Evolutionary conservation across 2,113 vertebrate species (phyloP).

Genomic region (Boleophthalmus pectinirostris): DNA sequence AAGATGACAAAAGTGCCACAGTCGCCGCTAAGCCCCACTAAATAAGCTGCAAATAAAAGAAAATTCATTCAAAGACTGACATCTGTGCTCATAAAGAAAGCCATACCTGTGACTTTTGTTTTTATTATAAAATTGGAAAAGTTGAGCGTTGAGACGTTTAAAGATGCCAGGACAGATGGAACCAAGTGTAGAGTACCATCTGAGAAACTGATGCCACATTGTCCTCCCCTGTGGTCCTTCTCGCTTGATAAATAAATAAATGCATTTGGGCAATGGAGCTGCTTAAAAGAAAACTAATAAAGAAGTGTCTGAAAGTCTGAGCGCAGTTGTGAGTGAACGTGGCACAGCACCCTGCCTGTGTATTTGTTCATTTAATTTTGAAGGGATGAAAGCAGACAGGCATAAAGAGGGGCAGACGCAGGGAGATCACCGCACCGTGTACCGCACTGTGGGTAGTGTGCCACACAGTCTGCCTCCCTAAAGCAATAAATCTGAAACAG

Average conservation of each 20-base stretch:
- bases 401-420: slow-evolving; percentile 75
- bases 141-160: slow-evolving; percentile 45
- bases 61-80: slow-evolving; percentile 58
- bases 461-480: slow-evolving; percentile 77
- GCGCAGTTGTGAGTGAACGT: slow-evolving; percentile 53
- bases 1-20: slow-evolving; percentile 52
- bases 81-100: slow-evolving; percentile 55
- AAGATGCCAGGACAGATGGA: slow-evolving; percentile 67
- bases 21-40: slow-evolving; percentile 43
- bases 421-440: slow-evolving; percentile 72
- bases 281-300: slow-evolving; percentile 62
- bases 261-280: slow-evolving; percentile 34
- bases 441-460: slow-evolving; percentile 67
- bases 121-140: slow-evolving; percentile 60
- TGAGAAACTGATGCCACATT: slow-evolving; percentile 50
- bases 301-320: slow-evolving; percentile 54
- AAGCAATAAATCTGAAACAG: slow-evolving; percentile 80
- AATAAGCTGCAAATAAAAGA: slow-evolving; percentile 55
- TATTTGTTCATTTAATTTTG: slow-evolving; percentile 77
- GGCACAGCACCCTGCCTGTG: slow-evolving; percentile 49
- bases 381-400: slow-evolving; percentile 76
- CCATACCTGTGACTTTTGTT: slow-evolving; percentile 61
- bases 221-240: slow-evolving; percentile 35
- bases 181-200: slow-evolving; percentile 46
- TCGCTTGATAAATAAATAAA: slow-evolving; percentile 59